Percentiles rank a stretch among this genome's conserved stretches.
Conservation (phyloP, 2,113 vertebrate genomes). For the Danio rerio region GRCz12tu NC_133189.1:44628501-44629000, state of each 20-base stretch:
- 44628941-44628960: conserved; percentile 54
- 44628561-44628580: too few species aligned
- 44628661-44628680: too few species aligned
- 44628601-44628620: too few species aligned
- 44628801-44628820: conserved; percentile 15
- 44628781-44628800: conserved; percentile 10
- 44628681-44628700: background rate
- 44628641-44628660: too few species aligned
- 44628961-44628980: conserved; percentile 57
- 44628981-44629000: conserved; percentile 48
- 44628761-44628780: conserved; percentile 13
- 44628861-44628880: conserved; percentile 28
- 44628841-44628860: background rate
- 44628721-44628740: background rate
- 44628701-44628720: background rate
- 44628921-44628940: conserved; percentile 65
- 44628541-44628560: too few species aligned
- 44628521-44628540: too few species aligned
- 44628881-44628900: conserved; percentile 30
- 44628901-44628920: conserved; percentile 66
- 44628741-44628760: background rate
- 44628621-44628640: too few species aligned
- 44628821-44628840: conserved; percentile 19
- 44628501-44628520: too few species aligned
- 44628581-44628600: too few species aligned